Evolutionary conservation across 2,797 vertebrate species (phyloP).

Genomic region (Poliocrania exsul): DNA sequence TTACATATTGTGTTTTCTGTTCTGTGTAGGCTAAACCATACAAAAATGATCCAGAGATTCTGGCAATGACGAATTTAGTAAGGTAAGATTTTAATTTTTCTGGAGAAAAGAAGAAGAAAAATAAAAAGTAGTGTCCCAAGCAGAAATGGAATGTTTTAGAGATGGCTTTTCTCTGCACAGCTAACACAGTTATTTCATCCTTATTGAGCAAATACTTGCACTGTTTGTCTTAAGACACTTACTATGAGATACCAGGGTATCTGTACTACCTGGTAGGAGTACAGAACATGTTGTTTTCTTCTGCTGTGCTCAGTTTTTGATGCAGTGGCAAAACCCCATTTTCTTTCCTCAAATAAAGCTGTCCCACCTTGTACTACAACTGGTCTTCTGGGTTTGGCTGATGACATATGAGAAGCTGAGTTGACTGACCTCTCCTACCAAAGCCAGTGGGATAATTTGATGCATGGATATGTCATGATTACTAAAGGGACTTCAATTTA

Average conservation of each 20-base stretch:
- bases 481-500: not conserved
- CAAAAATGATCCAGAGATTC: slow-evolving; percentile 99
- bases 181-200: not conserved
- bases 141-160: not conserved
- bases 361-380: not conserved
- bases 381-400: not conserved
- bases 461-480: not conserved
- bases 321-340: not conserved
- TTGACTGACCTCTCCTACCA: not conserved
- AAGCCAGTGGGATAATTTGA: not conserved
- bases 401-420: not conserved
- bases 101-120: not conserved
- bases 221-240: not conserved
- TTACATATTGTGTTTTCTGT: slow-evolving; percentile 41
- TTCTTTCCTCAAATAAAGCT: not conserved
- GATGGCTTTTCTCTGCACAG: not conserved
- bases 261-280: not conserved
- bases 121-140: not conserved
- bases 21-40: slow-evolving; percentile 94
- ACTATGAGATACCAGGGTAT: not conserved
- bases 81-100: slow-evolving; percentile 85
- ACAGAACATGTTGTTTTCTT: not conserved
- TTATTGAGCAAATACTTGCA: not conserved
- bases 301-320: not conserved
- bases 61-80: slow-evolving; percentile 99